phyloP scores from a whole-genome alignment of 1,140 invertebrate genomes.

The Copidosoma floridanum region DNA sequence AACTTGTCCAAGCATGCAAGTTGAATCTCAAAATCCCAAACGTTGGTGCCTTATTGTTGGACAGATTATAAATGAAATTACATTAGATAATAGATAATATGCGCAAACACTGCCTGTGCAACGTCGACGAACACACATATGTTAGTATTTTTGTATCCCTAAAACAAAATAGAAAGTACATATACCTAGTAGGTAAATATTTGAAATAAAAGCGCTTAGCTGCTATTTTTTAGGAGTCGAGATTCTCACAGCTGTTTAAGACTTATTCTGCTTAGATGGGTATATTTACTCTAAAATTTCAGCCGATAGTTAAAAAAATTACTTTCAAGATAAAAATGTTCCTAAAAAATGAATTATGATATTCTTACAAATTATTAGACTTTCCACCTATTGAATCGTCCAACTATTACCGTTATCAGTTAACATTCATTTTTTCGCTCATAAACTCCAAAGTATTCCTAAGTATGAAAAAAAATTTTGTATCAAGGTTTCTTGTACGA shows the following conservation, averaged over 20 bases:
- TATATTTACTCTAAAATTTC: no score
- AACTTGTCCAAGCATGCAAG: constrained; percentile 58
- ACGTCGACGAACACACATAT: constrained; percentile 53
- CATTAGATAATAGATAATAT: constrained; percentile 15
- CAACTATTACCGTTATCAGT: no score
- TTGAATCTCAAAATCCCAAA: constrained; percentile 56
- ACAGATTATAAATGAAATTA: constrained; percentile 37
- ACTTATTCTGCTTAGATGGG: constrained; percentile 10
- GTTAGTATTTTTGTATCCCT: constrained; percentile 55
- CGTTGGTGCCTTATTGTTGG: constrained; percentile 55
- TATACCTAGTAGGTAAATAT: constrained; percentile 48
- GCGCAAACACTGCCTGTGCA: constrained; percentile 54
- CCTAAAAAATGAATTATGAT: no score
- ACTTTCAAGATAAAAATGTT: no score
- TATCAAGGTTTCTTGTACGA: no score
- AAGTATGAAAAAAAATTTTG: no score
- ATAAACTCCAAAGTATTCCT: no score
- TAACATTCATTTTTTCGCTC: no score
- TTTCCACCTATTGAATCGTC: no score
- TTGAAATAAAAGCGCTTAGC: constrained; percentile 31
- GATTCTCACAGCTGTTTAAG: constrained; percentile 2
- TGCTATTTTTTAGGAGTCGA: constrained; percentile 1
- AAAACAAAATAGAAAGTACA: constrained; percentile 40
- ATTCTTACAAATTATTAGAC: no score
- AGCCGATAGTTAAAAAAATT: no score